Conservation (phyloP, 2,113 vertebrate species). For the Esox niger region DNA sequence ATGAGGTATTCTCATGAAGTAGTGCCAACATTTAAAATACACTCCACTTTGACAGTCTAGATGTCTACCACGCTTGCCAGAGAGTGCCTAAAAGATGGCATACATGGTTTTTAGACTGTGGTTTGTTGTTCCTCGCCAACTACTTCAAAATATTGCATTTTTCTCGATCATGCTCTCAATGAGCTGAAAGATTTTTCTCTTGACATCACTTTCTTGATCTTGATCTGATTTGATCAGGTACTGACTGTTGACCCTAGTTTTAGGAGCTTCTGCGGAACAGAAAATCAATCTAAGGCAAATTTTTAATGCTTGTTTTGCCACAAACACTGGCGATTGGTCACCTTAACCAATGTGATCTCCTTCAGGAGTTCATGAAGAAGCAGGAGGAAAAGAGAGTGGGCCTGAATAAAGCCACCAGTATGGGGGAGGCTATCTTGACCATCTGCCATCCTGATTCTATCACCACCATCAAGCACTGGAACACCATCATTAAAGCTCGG, state of each 20-base stretch:
- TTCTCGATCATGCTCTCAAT: constrained; percentile 53
- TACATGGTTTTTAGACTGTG: constrained; percentile 32
- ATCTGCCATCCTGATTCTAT: constrained; percentile 97
- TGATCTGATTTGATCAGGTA: constrained; percentile 20
- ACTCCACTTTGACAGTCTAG: constrained; percentile 7
- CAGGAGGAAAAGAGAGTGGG: constrained; percentile 90
- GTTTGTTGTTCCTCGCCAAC: constrained; percentile 33
- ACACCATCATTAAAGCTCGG: constrained; percentile 96
- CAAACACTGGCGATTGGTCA: constrained; percentile 35
- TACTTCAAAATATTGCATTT: constrained; percentile 32
- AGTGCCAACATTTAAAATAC: constrained; percentile 17
- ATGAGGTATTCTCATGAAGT: constrained; percentile 24
- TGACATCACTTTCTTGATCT: constrained; percentile 17
- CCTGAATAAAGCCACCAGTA: constrained; percentile 84
- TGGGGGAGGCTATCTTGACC: constrained; percentile 90
- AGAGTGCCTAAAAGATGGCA: constrained; percentile 22
- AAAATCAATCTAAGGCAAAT: constrained; percentile 22
- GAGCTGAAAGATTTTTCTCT: constrained; percentile 29
- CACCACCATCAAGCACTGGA: constrained; percentile 99
- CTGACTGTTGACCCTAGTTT: too few relatives aligned
- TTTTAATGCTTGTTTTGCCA: constrained; percentile 21
- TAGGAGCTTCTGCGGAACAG: too few relatives aligned
- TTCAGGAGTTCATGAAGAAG: constrained; percentile 93
- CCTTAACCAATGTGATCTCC: constrained; percentile 25
- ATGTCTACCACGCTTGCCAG: constrained; percentile 23